phyloP scores from a whole-genome alignment of 2,113 vertebrate species.

The Aspidoscelis tigris region DNA sequence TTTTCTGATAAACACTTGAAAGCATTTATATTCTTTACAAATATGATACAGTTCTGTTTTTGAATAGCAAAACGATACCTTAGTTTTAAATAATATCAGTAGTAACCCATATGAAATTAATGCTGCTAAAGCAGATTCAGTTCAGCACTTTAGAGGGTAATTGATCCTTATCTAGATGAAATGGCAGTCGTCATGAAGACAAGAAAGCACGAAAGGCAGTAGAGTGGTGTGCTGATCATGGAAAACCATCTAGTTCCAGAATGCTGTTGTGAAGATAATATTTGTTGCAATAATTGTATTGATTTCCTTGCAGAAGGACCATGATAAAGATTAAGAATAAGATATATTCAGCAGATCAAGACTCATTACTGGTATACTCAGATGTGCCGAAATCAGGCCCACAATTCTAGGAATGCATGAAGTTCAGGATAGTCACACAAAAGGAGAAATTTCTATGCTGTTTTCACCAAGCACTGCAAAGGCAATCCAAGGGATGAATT shows the following conservation, averaged over 20 bases:
- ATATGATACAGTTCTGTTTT: neutral
- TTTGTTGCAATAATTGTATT: too few relatives aligned
- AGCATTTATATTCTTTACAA: neutral
- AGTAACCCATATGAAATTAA: neutral
- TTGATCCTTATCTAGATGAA: neutral
- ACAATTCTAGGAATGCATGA: neutral
- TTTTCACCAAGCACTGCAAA: neutral
- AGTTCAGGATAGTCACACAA: neutral
- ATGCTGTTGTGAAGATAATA: neutral
- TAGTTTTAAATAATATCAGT: neutral
- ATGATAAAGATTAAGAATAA: neutral
- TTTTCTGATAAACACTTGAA: neutral
- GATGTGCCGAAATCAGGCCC: slow-evolving; percentile 5
- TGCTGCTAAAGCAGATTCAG: too few relatives aligned
- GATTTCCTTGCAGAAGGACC: neutral
- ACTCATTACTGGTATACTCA: neutral
- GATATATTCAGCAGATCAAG: neutral
- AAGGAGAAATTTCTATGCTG: slow-evolving; percentile 2
- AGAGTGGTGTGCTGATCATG: neutral
- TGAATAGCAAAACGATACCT: neutral
- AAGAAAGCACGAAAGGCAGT: neutral
- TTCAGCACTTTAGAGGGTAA: too few relatives aligned
- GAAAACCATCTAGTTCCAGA: neutral
- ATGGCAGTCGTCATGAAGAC: neutral
- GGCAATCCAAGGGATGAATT: neutral